A percentile compares a stretch with the other conserved stretches of the same genome.
Evolutionary conservation across 2,888 invertebrate species (phyloP).

Genomic region (Notodonta ziczac): DNA sequence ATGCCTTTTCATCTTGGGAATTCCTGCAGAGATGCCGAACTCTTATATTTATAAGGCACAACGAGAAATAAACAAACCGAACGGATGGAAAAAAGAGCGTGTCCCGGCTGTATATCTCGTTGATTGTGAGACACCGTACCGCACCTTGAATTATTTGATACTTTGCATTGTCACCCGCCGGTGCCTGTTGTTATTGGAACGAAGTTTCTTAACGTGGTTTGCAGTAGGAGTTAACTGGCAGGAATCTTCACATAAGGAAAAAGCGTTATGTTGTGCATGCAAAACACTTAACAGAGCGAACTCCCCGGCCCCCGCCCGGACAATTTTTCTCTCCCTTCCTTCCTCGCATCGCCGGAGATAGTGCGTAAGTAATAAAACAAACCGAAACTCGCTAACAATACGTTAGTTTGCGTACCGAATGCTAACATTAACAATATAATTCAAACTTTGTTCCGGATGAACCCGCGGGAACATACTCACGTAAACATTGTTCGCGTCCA

Average conservation of each 20-base stretch:
- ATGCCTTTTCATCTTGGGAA: constrained; percentile 81
- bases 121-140: constrained; percentile 77
- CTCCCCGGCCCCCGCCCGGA: too few species aligned
- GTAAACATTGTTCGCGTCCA: constrained; percentile 43
- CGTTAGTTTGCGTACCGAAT: constrained; percentile 54
- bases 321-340: constrained; percentile 44
- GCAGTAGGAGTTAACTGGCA: too few species aligned
- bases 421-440: constrained; percentile 59
- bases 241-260: too few species aligned
- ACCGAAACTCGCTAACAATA: constrained; percentile 55
- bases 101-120: constrained; percentile 72
- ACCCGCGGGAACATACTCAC: constrained; percentile 46
- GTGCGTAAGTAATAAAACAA: constrained; percentile 62
- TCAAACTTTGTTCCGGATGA: constrained; percentile 49
- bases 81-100: constrained; percentile 69
- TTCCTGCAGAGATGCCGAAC: constrained; percentile 76
- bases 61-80: constrained; percentile 78
- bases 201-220: too few species aligned
- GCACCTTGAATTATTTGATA: constrained; percentile 80
- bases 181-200: constrained; percentile 56
- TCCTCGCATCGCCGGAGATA: constrained; percentile 46
- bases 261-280: too few species aligned
- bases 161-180: constrained; percentile 72
- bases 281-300: constrained; percentile 15
- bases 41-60: constrained; percentile 80